These are phyloP conservation scores for Nibea albiflora DNA, from an alignment of 2,113 vertebrate species.

Conservation along the genomic window DNA sequence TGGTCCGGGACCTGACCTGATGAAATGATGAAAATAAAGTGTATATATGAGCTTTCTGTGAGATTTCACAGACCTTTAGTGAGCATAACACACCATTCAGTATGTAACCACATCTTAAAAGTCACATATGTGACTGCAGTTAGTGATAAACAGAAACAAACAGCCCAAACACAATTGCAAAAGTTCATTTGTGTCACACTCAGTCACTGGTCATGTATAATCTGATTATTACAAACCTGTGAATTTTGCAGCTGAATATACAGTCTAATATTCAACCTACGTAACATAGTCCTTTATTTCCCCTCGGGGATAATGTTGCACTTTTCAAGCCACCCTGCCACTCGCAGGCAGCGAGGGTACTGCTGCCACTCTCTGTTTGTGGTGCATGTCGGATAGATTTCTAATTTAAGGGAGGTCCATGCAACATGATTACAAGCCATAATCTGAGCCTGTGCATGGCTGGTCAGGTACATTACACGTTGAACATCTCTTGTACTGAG, in stretches of 20 bases:
- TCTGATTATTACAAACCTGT: background rate
- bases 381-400: too few relatives aligned
- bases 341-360: too few relatives aligned
- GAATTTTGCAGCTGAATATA: background rate
- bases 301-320: too few relatives aligned
- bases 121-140: too few relatives aligned
- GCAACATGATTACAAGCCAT: background rate
- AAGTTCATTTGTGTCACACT: background rate
- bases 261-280: too few relatives aligned
- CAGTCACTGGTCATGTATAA: background rate
- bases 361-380: too few relatives aligned
- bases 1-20: constrained; percentile 77
- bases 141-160: background rate
- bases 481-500: background rate
- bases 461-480: too few relatives aligned
- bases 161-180: background rate
- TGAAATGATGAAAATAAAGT: constrained; percentile 16
- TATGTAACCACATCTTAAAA: background rate
- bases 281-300: background rate
- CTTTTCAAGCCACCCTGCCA: too few relatives aligned
- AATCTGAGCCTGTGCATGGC: background rate
- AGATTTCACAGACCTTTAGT: background rate
- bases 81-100: background rate
- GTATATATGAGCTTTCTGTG: constrained; percentile 10
- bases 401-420: background rate